Base-by-base conservation (phyloP, 2,888 invertebrate genomes). In the Brachypalpus laphriformis region DNA sequence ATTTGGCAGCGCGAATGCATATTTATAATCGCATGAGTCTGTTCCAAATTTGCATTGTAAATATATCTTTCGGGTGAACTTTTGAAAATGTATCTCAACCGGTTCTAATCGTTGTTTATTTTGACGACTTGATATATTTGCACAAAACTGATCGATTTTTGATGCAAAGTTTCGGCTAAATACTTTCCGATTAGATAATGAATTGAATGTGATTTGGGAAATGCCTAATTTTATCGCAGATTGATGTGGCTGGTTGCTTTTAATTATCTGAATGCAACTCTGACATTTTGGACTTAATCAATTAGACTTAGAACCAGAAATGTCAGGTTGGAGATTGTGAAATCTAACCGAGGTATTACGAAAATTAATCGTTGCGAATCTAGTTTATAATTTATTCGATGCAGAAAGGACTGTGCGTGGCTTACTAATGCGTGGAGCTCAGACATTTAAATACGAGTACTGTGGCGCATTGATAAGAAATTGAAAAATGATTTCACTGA, bases 41-140 rank as follows among this genome's bases (percentile, higher is more conserved):
- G n/a, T n/a, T n/a, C n/a, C 14, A 16, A 9, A 70, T 71, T 59
- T 74, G 72, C 40, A 31, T 31, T 42, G 40, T 42, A 54, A 74
- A 74, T 74, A 9, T 34, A 28, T 70, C n/a, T 47, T 49, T 28
- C 31, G 47, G 25, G 5, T 47, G 25, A 49, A 47, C 40, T 47
- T 49, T 34, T 6, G 2, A 25, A 16, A 5, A 63, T 1, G n/a
- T n/a, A 31, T 47, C 14, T 40, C n/a, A 18, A 59, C 59, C 59
- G 40, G 59, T 59, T 40, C 22, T 40, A 34, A 56, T 34, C 31
- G 34, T 1, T n/a, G n/a, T 14, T 25, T 56, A 3, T 20, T 47
- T 51, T 34, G 11, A 16, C 3, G 28, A 28, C 16, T 40, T 4
- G 18, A 56, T 34, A 22, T 2, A 65, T 22, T 37, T 37, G 18